Conservation (phyloP, 2,113 vertebrate species). For the Morone saxatilis region DNA sequence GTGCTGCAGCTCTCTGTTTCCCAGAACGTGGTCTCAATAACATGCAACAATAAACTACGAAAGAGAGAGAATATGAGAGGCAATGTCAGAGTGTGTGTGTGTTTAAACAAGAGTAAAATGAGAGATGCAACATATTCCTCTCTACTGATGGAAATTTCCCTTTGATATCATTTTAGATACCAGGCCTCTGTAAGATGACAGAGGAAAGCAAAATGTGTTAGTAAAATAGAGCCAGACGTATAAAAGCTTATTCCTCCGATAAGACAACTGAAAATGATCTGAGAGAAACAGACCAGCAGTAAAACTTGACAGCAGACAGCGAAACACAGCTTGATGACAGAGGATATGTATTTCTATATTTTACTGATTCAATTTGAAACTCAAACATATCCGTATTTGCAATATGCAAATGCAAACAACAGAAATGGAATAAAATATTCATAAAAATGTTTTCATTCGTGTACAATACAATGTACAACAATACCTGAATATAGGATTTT, state of each 20-base stretch:
- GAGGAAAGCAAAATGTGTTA: background rate
- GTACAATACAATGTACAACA: too few species aligned
- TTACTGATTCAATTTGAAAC: too few species aligned
- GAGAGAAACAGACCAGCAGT: background rate
- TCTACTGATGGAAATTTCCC: background rate
- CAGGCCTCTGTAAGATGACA: background rate
- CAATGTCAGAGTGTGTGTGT: background rate
- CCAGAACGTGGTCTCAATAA: conserved; percentile 86
- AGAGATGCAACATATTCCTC: background rate
- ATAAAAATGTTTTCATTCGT: too few species aligned
- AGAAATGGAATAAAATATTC: background rate
- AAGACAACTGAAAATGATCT: background rate
- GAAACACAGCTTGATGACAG: too few species aligned
- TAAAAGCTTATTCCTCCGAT: background rate
- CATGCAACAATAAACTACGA: conserved; percentile 85
- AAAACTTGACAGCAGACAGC: background rate
- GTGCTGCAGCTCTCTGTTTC: conserved; percentile 3
- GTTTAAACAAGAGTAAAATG: background rate
- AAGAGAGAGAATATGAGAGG: conserved; percentile 69
- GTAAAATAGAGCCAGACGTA: background rate
- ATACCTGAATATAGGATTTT: too few species aligned
- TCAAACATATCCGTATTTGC: background rate
- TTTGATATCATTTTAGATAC: background rate
- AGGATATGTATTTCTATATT: too few species aligned
- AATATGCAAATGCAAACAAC: background rate